Base-by-base conservation (phyloP, 37 sponge, comb jelly and placozoan species). In the Aphrocallistes beatrix region DNA sequence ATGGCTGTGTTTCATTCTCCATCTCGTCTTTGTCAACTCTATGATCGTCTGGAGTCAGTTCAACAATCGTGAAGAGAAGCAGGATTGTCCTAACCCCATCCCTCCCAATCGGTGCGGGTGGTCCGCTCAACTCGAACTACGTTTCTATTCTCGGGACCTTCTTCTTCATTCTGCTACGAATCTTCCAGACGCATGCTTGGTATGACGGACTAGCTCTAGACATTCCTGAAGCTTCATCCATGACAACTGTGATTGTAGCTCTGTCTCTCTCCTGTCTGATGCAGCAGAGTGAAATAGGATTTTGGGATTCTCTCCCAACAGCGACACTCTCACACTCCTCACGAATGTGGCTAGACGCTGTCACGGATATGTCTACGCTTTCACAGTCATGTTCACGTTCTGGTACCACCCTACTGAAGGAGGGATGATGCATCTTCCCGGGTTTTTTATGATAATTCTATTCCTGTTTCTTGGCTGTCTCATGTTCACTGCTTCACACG, bases 381-480 rank as follows among this genome's bases (percentile, higher is more conserved):
- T 19, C 28, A 30, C 10, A 8, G n/a, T 60, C 25, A 30, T 60
- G n/a, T 60, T 60, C 75, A 60, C 75, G 3, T 60, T 60, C 75
- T 60, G 75, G 75, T 60, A 60, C 75, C 75, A 60, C 34, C 75
- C 75, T 19, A 60, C n/a, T 19, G 75, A 60, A 60, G 75, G 75
- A 19, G 75, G 75, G n/a, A 6, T 3, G 34, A 19, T 25, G 10
- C 75, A 60, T 13, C 8, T 60, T 1, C 75, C 75, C 8, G 75
- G 75, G 8, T 60, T 60, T 6, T 28, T 60, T 30, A 8, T 30
- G 10, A 21, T 60, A 6, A 8, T 60, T 30, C n/a, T 19, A 25
- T 25, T 60, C 8, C n/a, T 60, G 28, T 25, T 60, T 32, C 75
- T 25, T 8, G 75, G 75, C 8, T 60, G 75, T 13, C n/a, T 60